Evolutionary conservation across 2,113 vertebrate genomes (phyloP).

Genomic region (Pedionomus torquatus): DNA sequence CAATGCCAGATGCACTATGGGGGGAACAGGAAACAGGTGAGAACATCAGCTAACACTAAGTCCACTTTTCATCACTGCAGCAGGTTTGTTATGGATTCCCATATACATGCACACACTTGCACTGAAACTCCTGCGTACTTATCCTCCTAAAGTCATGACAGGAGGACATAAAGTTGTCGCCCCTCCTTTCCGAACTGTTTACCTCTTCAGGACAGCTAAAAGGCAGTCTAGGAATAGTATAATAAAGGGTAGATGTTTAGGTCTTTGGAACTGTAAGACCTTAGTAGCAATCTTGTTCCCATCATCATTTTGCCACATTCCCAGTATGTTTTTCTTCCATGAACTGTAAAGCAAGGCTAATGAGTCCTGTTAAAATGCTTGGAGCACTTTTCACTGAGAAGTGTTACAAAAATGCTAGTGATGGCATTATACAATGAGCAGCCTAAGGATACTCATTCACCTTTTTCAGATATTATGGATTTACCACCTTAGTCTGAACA

Average conservation of each 20-base stretch:
- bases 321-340: not conserved
- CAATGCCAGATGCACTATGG: not conserved
- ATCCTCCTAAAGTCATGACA: not conserved
- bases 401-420: not conserved
- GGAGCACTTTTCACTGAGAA: not conserved
- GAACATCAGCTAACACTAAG: not conserved
- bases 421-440: not conserved
- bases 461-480: not conserved
- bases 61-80: not conserved
- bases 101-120: not conserved
- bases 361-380: not conserved
- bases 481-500: not conserved
- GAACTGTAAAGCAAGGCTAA: not conserved
- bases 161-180: not conserved
- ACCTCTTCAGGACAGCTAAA: not conserved
- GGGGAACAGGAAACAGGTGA: not conserved
- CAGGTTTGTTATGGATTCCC: not conserved
- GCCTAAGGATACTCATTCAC: not conserved
- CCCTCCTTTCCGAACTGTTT: not conserved
- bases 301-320: not conserved
- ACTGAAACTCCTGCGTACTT: not conserved
- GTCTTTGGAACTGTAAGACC: not conserved
- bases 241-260: not conserved
- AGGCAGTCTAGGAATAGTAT: not conserved
- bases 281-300: not conserved